Base-by-base conservation (phyloP, 2,888 invertebrate genomes). In the Celastrina argiolus region DNA sequence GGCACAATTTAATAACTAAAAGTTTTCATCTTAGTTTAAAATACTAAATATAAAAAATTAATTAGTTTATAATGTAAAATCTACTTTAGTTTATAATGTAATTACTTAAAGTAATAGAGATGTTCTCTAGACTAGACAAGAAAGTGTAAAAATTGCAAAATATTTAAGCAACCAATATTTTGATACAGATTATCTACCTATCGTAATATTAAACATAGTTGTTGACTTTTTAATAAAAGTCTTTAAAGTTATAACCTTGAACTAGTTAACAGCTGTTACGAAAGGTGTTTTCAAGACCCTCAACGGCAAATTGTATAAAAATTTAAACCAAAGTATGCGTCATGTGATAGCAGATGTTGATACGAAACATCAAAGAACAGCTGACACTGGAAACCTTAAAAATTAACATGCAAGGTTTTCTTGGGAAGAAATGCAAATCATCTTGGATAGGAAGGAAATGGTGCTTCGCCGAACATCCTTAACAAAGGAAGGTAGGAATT, bases 251-350 rank as follows among this genome's bases (percentile, higher is more conserved):
- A 22, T 63, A 61, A 18, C 63, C 39, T 41, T 63, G 59, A 59
- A 34, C 59, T 10, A 59, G 31, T 34, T 59, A 61, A 36, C 61
- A 61, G 18, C 36, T 61, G 61, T 61, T 61, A 61, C 61, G 61
- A 61, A 61, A 61, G 61, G 61, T 61, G 61, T 61, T 59, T 59
- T 34, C 31, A 18, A 31, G 31, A 59, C 31, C 31, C 59, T 59
- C 16, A 14, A 26, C 51, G 22, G 22, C 18, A n/a, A 31, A 59
- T 8, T 31, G 31, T 58, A 58, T 59, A 59, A 59, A 59, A 59
- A 59, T 34, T 34, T 59, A 59, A 51, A 51, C 51, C 59, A 59
- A 34, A 59, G 31, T 16, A 18, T 31, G 34, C 22, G 22, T 51
- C 58, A 31, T 28, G 28, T 10, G 31, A 18, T 12, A 36, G 18